These are phyloP conservation scores for Pimpla rufipes DNA, from an alignment of 2,888 invertebrate species.

Conservation along the genomic window DNA sequence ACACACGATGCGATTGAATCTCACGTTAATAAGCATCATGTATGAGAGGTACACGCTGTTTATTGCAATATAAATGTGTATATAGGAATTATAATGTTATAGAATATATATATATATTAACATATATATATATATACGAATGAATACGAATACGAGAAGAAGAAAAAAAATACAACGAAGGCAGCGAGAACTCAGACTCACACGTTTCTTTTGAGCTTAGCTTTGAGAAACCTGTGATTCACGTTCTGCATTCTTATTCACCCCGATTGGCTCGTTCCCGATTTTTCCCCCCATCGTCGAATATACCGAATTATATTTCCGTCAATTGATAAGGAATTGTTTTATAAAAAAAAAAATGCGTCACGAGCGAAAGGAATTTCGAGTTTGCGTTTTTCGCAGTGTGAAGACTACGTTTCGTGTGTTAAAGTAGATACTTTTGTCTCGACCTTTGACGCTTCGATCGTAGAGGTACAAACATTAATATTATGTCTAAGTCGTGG, in stretches of 20 bases:
- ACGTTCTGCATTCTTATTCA: slow-evolving; percentile 70
- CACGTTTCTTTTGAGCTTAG: slow-evolving; percentile 77
- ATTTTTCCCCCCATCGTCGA: slow-evolving; percentile 38
- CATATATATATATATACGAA: slow-evolving; percentile 75
- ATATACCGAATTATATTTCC: not conserved
- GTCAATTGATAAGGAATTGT: not conserved
- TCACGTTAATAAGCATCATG: slow-evolving; percentile 59
- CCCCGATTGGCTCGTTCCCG: slow-evolving; percentile 70
- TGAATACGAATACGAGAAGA: slow-evolving; percentile 80
- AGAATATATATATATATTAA: slow-evolving; percentile 68
- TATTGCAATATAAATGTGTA: slow-evolving; percentile 85
- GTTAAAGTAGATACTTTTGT: too few species aligned
- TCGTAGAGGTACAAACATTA: not conserved
- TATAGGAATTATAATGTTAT: slow-evolving; percentile 82
- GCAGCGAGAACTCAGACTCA: slow-evolving; percentile 74
- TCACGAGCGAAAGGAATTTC: slow-evolving; percentile 18
- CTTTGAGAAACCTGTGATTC: slow-evolving; percentile 71
- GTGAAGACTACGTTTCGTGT: too few species aligned
- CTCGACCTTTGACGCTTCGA: not conserved
- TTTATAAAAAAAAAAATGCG: slow-evolving; percentile 4
- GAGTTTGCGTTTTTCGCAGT: slow-evolving; percentile 15
- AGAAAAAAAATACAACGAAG: slow-evolving; percentile 72
- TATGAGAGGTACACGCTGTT: slow-evolving; percentile 78
- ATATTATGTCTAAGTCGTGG: slow-evolving; percentile 11
- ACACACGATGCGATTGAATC: slow-evolving; percentile 44